Conservation (phyloP, 2,888 invertebrate species). For the Orchesella flavescens region DNA sequence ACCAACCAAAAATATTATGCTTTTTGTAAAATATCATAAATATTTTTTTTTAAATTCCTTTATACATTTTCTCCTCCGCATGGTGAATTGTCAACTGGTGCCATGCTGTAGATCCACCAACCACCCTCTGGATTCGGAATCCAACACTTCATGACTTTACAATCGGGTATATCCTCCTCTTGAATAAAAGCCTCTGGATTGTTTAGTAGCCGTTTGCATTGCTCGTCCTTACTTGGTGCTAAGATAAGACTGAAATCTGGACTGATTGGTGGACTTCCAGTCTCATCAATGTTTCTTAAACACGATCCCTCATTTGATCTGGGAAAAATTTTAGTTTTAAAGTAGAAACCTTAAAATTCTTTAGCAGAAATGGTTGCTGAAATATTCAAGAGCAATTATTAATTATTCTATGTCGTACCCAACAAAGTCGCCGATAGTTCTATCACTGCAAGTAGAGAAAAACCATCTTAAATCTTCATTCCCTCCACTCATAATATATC, state of each 20-base stretch:
- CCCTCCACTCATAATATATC: conserved; percentile 64
- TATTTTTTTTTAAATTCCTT: no score
- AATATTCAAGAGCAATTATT: no score
- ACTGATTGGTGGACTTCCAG: neutral
- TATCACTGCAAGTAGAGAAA: conserved; percentile 64
- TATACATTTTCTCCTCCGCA: conserved; percentile 31
- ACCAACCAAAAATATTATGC: no score
- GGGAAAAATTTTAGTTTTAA: neutral
- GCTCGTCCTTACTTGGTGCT: conserved; percentile 58
- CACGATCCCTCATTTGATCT: conserved; percentile 52
- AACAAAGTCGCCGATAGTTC: conserved; percentile 49
- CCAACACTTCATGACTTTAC: conserved; percentile 45
- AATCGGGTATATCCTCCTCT: conserved; percentile 37
- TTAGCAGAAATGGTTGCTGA: no score
- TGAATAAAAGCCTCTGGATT: conserved; percentile 27
- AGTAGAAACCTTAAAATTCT: neutral
- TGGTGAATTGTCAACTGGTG: conserved; percentile 57
- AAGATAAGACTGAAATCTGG: conserved; percentile 23
- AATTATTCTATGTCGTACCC: conserved; percentile 21
- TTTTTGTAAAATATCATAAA: no score
- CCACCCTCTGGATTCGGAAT: conserved; percentile 1
- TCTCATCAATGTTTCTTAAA: conserved; percentile 39
- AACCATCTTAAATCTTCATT: conserved; percentile 56
- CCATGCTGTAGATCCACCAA: conserved; percentile 27
- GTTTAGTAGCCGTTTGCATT: conserved; percentile 38